Base-by-base conservation (phyloP, 2,113 vertebrate genomes). In the Eidolon helvum region DNA sequence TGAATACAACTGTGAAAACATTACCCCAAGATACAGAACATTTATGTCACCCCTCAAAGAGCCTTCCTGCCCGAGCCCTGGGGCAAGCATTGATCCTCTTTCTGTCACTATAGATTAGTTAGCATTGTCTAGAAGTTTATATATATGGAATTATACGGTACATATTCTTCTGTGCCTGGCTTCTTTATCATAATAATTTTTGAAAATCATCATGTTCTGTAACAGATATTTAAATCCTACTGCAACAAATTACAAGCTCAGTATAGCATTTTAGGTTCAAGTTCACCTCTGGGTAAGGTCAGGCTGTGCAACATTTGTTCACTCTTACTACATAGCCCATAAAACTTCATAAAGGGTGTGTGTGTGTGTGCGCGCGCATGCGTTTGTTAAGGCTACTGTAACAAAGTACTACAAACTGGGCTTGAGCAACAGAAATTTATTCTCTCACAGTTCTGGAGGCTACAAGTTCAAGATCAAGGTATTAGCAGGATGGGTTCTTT, bases 101-200 rank as follows among this genome's bases (percentile, higher is more conserved):
- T 68, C 35, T 86, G 48, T 75, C 77, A 40, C 38, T 21, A 1
- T 18, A 53, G 61, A 59, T 48, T 21, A 55, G 35, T 68, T 75
- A 75, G 33, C 21, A 48, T 96, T 74, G 93, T 95, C 24, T 92
- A 71, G 48, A 79, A 69, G 69, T 53, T 89, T 68, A 45, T 68
- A 14, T 59, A 82, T 66, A 87, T 87, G 26, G 65, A 87, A 61
- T 69, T 40, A 65, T 30, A 40, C 11, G 48, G 2, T 61, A 48
- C 82, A 8, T 30, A 19, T 91, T 61, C 10, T 74, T 86, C 85
- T 38, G 18, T 90, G 48, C 18, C 84, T 90, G 18, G 9, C 69
- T 90, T 53, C 61, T 90, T 77, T 75, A 38, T 95, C 43, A 24
- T 53, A 21, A 43, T 87, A 45, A 87, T 85, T 87, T 94, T 94